Evolutionary conservation across 1,140 invertebrate genomes (phyloP), one percentile per base, ranked within the genome.

Genomic region (Gonioctena quinquepunctata): DNA sequence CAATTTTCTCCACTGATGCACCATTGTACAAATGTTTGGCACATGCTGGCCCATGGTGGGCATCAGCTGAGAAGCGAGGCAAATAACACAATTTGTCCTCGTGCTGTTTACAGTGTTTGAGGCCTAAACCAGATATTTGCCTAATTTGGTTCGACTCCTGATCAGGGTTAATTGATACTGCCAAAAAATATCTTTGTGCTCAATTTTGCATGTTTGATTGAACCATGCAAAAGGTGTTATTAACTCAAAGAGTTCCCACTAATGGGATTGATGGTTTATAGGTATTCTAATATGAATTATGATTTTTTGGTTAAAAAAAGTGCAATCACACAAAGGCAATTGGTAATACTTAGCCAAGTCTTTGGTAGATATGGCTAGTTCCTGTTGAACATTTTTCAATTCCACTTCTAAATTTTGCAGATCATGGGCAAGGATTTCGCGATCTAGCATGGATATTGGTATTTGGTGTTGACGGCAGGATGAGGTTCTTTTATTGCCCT

Each of bases 401-500:
- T 69, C 67, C 7, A 13, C 18, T 13, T 63, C 59, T 25, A 62
- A 52, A 48, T 50, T 62, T 22, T 19, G 1, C 6, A 63, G 26
- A 27, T 69, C 67, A 1, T 33, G 16, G 23, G 4, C 1, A 2
- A 69, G 22, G 4, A 23, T 50, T 19, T 62, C 33, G 13, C 27
- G 27, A 25, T 22, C 22, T 13, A 69, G 2, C 6, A 69, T 62
- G 5, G 3, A 4, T 1, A 5, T 49, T 4, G 67, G 67, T 5
- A 62, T 19, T 52, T 69, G 67, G 28, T 69, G 67, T 50, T 63
- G 67, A n/a, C 54, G 56, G 23, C 67, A 69, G 1, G 67, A n/a
- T 11, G 27, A 19, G 1, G 48, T 7, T 22, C 8, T 13, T 13
- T 48, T 3, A 69, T 50, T 63, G 50, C 18, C 18, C 49, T 33